Percentiles rank a stretch among this genome's conserved stretches.
Conservation (phyloP, 2,797 vertebrate genomes). For the Agapornis canus region DNA sequence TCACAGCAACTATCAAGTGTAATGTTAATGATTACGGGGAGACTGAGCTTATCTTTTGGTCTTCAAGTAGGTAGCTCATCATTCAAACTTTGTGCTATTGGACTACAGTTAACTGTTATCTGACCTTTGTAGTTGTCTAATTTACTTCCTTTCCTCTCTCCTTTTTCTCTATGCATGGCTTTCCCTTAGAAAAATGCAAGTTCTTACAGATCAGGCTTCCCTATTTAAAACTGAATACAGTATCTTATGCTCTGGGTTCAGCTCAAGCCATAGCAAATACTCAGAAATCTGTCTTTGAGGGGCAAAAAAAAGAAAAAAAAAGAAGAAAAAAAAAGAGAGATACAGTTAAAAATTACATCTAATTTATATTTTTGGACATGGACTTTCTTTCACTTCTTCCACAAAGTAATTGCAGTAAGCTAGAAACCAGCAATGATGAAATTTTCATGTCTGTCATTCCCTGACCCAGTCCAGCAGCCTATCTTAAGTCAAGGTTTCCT, state of each 20-base stretch:
- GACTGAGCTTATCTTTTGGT: neutral
- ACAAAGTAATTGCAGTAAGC: neutral
- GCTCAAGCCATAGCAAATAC: neutral
- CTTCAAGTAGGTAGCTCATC: neutral
- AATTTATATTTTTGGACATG: neutral
- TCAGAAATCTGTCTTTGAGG: neutral
- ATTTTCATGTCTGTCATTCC: neutral
- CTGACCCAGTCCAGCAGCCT: fast-evolving
- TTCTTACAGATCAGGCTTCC: neutral
- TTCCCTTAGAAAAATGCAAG: neutral
- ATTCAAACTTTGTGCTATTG: neutral
- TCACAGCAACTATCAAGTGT: fast-evolving
- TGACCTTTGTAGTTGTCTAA: neutral
- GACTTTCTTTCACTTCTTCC: neutral
- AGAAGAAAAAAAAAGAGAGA: neutral
- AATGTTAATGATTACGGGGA: neutral
- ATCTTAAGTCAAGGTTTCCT: neutral
- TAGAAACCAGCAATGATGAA: neutral
- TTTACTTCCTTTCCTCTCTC: neutral
- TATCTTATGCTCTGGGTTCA: neutral
- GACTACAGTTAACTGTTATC: neutral
- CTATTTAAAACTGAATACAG: neutral
- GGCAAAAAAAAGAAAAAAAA: no score
- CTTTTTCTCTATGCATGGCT: neutral
- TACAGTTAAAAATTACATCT: neutral